Evolutionary conservation across 1,140 invertebrate genomes (phyloP).

Genomic region (Zaprionus gabonicus): DNA sequence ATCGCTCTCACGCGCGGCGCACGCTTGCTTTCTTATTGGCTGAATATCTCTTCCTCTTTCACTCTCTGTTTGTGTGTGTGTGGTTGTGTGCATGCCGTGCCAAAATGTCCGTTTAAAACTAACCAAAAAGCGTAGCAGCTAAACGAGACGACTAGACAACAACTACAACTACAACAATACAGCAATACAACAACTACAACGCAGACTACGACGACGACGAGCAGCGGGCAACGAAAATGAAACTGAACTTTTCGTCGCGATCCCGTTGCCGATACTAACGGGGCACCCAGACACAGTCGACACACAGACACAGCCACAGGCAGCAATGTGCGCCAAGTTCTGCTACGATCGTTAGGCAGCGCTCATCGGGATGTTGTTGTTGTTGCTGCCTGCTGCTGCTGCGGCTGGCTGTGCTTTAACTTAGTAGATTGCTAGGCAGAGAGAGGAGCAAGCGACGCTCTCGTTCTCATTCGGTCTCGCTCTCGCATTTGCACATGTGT

Average conservation of each 20-base stretch:
- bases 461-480: slow-evolving; percentile 28
- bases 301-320: slow-evolving; percentile 29
- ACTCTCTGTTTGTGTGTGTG: not conserved
- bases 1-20: slow-evolving; percentile 1
- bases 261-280: slow-evolving; percentile 81
- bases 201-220: not conserved
- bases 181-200: not conserved
- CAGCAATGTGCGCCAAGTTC: slow-evolving; percentile 46
- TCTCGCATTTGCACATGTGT: slow-evolving; percentile 67
- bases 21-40: slow-evolving; percentile 39
- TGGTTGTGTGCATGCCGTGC: slow-evolving; percentile 9
- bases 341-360: slow-evolving; percentile 78
- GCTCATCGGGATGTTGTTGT: slow-evolving; percentile 21
- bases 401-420: slow-evolving; percentile 68
- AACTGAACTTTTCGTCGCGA: slow-evolving; percentile 78
- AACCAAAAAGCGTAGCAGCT: slow-evolving; percentile 19
- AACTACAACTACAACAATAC: slow-evolving; percentile 13
- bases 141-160: not conserved
- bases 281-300: slow-evolving; percentile 71
- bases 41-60: not conserved
- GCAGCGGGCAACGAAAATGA: slow-evolving; percentile 67
- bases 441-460: slow-evolving; percentile 21
- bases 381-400: slow-evolving; percentile 16
- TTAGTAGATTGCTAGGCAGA: slow-evolving; percentile 69
- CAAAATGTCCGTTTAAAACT: slow-evolving; percentile 47